Evolutionary conservation across 2,888 invertebrate genomes (phyloP).

Genomic region (Oxytorus armatus): DNA sequence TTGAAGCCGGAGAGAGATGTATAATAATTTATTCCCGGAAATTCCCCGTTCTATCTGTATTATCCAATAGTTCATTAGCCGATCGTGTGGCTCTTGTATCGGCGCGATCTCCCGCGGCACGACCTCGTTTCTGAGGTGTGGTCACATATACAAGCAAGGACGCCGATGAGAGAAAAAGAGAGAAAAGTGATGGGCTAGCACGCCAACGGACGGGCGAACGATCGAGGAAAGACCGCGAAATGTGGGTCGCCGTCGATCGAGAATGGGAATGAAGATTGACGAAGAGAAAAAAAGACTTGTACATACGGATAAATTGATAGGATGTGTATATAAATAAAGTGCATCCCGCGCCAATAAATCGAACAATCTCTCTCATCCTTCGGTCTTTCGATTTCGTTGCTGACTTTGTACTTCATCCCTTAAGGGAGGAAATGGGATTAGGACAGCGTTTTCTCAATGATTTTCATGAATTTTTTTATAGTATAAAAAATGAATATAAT

Average conservation of each 20-base stretch:
- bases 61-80: constrained; percentile 60
- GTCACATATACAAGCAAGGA: constrained; percentile 36
- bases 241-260: constrained; percentile 58
- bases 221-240: constrained; percentile 40
- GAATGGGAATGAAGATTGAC: constrained; percentile 43
- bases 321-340: background rate
- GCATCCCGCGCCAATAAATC: background rate
- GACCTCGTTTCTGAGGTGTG: constrained; percentile 55
- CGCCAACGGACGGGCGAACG: constrained; percentile 4
- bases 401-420: background rate
- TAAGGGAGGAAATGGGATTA: too few relatives aligned
- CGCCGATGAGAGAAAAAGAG: constrained; percentile 27
- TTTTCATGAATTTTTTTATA: too few relatives aligned
- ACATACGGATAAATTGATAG: background rate
- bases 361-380: background rate
- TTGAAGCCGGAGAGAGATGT: background rate
- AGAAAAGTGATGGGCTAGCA: constrained; percentile 12
- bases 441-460: too few relatives aligned
- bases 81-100: constrained; percentile 31
- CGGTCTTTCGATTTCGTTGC: too few relatives aligned
- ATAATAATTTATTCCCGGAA: constrained; percentile 57
- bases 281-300: constrained; percentile 27
- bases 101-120: constrained; percentile 10
- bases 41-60: constrained; percentile 29
- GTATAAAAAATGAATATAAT: too few relatives aligned